Evolutionary conservation across 2,113 vertebrate species (phyloP).

Genomic region (Phocoena sinus): DNA sequence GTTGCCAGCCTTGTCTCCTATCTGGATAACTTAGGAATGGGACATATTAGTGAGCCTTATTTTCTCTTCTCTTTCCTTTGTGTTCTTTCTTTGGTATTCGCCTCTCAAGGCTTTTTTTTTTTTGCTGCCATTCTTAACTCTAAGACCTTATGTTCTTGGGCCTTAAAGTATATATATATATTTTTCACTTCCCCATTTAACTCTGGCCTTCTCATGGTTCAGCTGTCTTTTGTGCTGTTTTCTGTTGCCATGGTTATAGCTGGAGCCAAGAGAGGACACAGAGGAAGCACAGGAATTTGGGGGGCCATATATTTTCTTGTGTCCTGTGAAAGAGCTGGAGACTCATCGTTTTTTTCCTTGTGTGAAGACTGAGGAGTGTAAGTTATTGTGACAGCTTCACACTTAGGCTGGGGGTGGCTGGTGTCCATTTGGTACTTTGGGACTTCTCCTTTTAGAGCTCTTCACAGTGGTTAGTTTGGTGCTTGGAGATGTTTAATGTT

Average conservation of each 20-base stretch:
- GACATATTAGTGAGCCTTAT: not conserved
- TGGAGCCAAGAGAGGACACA: constrained; percentile 22
- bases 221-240: constrained; percentile 39
- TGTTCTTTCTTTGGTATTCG: not conserved
- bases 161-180: not conserved
- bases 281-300: constrained; percentile 14
- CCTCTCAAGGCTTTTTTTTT: not conserved
- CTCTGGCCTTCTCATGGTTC: constrained; percentile 19
- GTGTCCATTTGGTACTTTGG: constrained; percentile 8
- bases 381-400: not conserved
- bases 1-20: not conserved
- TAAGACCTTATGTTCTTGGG: not conserved
- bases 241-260: constrained; percentile 40
- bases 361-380: not conserved
- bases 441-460: constrained; percentile 32
- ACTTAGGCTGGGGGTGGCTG: not conserved
- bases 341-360: not conserved
- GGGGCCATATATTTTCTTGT: not conserved
- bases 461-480: not conserved
- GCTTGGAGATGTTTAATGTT: constrained; percentile 14
- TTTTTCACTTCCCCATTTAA: constrained; percentile 15
- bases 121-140: not conserved
- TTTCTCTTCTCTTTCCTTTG: constrained; percentile 32
- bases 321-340: not conserved
- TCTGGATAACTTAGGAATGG: not conserved